Evolutionary conservation across 2,888 invertebrate genomes (phyloP).

Genomic region (Antitype chi): DNA sequence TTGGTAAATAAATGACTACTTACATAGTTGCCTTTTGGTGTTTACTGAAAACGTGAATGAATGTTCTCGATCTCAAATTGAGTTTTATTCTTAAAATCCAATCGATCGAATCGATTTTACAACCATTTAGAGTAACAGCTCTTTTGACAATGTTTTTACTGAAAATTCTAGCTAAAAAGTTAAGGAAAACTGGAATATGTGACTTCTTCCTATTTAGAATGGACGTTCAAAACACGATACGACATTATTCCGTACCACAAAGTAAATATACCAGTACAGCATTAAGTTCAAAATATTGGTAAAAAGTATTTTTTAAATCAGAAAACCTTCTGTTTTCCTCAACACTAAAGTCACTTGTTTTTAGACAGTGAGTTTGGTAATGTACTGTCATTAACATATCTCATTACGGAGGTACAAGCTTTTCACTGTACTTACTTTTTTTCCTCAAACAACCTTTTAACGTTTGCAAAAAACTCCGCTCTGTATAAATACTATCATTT

Average conservation of each 20-base stretch:
- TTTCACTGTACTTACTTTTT: constrained; percentile 47
- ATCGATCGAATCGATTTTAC: no score
- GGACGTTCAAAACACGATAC: neutral
- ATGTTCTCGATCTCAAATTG: no score
- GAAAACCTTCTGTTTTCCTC: neutral
- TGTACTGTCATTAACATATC: constrained; percentile 58
- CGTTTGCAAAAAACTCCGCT: constrained; percentile 42
- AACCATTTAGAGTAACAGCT: no score
- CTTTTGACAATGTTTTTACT: no score
- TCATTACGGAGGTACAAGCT: constrained; percentile 57
- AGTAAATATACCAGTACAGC: no score
- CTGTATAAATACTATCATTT: constrained; percentile 65
- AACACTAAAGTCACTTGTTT: constrained; percentile 30
- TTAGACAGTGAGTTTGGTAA: constrained; percentile 33
- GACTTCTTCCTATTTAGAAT: neutral
- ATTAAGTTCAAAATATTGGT: neutral
- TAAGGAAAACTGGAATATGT: no score
- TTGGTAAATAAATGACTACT: no score
- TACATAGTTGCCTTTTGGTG: no score
- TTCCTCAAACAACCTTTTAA: constrained; percentile 62
- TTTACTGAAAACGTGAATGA: no score
- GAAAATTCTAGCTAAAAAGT: no score
- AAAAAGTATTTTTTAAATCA: neutral
- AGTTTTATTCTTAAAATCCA: no score
- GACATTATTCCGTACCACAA: no score